Percentiles rank a stretch among this genome's conserved stretches.
These are phyloP conservation scores for Alsophila aescularia DNA, from an alignment of 2,888 invertebrate genomes.

Conservation along the genomic window DNA sequence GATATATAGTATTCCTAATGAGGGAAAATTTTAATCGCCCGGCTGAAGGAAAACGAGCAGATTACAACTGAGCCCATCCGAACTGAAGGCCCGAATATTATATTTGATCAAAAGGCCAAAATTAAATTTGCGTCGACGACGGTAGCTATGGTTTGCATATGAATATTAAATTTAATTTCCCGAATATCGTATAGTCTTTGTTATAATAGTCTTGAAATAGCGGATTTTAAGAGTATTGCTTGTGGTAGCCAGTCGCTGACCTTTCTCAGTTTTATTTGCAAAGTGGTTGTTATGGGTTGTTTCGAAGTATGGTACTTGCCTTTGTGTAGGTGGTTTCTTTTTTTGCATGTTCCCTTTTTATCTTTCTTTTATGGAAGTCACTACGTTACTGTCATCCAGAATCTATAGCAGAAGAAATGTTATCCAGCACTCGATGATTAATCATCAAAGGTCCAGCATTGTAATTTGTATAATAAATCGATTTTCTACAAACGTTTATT, in stretches of 20 bases:
- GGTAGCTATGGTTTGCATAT: conserved; percentile 57
- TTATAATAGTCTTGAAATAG: conserved; percentile 10
- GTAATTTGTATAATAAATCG: too few relatives aligned
- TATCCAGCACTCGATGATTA: too few relatives aligned
- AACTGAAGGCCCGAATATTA: conserved; percentile 63
- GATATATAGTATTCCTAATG: conserved; percentile 42
- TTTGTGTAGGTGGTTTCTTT: background rate
- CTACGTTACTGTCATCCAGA: too few relatives aligned
- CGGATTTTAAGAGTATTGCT: conserved; percentile 18
- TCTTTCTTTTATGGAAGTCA: too few relatives aligned
- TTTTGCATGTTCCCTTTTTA: background rate
- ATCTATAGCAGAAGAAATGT: too few relatives aligned
- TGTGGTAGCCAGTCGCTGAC: conserved; percentile 5
- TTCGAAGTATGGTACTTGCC: background rate
- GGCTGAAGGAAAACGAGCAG: conserved; percentile 44
- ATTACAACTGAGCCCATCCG: conserved; percentile 53
- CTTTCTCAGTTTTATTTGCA: conserved; percentile 1
- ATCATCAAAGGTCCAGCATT: too few relatives aligned
- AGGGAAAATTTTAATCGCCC: conserved; percentile 57
- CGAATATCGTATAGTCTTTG: conserved; percentile 30
- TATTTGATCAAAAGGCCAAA: conserved; percentile 64
- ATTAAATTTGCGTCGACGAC: conserved; percentile 60
- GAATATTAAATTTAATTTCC: conserved; percentile 64
- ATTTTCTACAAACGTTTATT: too few relatives aligned
- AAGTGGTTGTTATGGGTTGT: background rate